Evolutionary conservation across 1,140 invertebrate genomes (phyloP).

Genomic region (Cydia splendana): DNA sequence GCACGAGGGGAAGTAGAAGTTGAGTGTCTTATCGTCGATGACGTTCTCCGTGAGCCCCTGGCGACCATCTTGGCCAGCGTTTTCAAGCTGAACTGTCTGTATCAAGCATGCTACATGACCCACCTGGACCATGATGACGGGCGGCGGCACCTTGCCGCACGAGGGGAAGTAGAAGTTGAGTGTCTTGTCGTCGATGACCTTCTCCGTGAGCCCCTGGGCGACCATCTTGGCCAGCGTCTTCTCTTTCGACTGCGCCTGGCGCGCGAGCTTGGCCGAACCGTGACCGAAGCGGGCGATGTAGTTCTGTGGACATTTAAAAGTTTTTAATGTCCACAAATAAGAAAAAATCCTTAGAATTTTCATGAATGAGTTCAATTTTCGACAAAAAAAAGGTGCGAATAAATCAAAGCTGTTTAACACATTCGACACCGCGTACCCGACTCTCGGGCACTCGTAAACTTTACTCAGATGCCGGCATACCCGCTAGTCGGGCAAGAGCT

Average conservation of each 20-base stretch:
- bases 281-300: constrained; percentile 99
- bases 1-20: constrained; percentile 98
- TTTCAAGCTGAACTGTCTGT: too few species aligned
- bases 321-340: not conserved
- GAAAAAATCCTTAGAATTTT: too few species aligned
- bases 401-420: too few species aligned
- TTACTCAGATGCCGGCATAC: too few species aligned
- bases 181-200: constrained; percentile 93
- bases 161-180: constrained; percentile 98
- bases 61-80: constrained; percentile 99
- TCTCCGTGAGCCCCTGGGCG: constrained; percentile 97
- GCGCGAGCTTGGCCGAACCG: constrained; percentile 97
- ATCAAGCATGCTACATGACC: constrained; percentile 23
- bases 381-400: too few species aligned
- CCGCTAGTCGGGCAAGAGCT: too few species aligned
- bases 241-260: constrained; percentile 99
- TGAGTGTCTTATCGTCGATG: constrained; percentile 91
- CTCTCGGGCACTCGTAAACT: too few species aligned
- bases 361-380: too few species aligned
- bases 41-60: constrained; percentile 97
- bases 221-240: constrained; percentile 99
- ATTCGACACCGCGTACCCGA: too few species aligned
- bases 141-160: constrained; percentile 97
- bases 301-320: constrained; percentile 82
- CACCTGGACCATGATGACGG: constrained; percentile 98